Conservation (phyloP, 2,888 invertebrate genomes). For the Drosophila mercatorum region DNA sequence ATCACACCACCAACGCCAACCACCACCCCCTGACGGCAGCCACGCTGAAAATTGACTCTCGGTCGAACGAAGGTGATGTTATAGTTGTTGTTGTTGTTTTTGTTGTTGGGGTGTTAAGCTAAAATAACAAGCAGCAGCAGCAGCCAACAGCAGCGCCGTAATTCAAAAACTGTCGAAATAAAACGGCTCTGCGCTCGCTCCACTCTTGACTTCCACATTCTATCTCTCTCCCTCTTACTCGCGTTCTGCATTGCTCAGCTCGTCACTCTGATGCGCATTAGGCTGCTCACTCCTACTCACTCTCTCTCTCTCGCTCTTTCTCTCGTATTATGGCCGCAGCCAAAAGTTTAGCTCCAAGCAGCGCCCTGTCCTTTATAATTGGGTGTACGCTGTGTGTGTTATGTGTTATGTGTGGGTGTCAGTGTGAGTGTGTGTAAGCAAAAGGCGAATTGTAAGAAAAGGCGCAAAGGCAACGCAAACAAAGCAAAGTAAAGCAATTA, state of each 20-base stretch:
- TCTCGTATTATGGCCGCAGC: slow-evolving; percentile 47
- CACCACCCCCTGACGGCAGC: slow-evolving; percentile 38
- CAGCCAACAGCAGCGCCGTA: slow-evolving; percentile 32
- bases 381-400: slow-evolving; percentile 18
- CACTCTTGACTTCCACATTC: slow-evolving; percentile 33
- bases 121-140: slow-evolving; percentile 49
- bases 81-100: slow-evolving; percentile 43
- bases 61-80: slow-evolving; percentile 62
- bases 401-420: slow-evolving; percentile 15
- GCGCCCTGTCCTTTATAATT: slow-evolving; percentile 62
- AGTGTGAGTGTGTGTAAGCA: slow-evolving; percentile 21
- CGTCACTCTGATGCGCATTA: slow-evolving; percentile 32
- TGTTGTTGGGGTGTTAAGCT: slow-evolving; percentile 61
- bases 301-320: slow-evolving; percentile 30
- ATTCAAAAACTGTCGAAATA: slow-evolving; percentile 78
- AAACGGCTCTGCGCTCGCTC: slow-evolving; percentile 74
- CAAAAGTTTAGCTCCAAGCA: slow-evolving; percentile 65
- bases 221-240: slow-evolving; percentile 12
- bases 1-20: slow-evolving; percentile 24
- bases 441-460: slow-evolving; percentile 46
- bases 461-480: slow-evolving; percentile 24
- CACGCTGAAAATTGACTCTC: slow-evolving; percentile 47
- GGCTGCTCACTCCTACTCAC: slow-evolving; percentile 7
- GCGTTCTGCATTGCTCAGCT: slow-evolving; percentile 15
- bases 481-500: slow-evolving; percentile 16